Percentiles rank a stretch among this genome's conserved stretches.
Conservation (phyloP, 2,113 vertebrate species). For the Archilochus colubris region DNA sequence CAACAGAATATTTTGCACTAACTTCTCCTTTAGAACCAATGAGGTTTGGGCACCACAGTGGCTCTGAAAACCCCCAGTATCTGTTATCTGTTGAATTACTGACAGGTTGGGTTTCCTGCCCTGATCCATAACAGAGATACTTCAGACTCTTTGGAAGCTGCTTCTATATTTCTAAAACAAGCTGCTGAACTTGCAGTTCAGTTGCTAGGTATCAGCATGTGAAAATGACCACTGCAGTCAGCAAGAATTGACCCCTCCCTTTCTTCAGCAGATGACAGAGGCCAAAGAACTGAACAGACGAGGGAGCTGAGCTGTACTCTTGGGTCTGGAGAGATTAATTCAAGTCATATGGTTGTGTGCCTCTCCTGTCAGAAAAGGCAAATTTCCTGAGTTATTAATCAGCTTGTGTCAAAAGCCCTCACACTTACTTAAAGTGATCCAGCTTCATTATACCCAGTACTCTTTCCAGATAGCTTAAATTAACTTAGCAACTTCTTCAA, state of each 20-base stretch:
- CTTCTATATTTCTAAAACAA: constrained; percentile 8
- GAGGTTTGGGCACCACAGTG: not conserved
- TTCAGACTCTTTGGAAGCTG: not conserved
- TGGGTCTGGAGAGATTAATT: not conserved
- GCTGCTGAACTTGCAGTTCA: not conserved
- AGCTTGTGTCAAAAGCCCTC: not conserved
- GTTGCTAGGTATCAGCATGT: not conserved
- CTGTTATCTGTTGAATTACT: not conserved
- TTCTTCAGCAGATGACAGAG: not conserved
- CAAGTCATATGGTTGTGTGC: not conserved
- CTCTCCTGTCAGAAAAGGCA: not conserved
- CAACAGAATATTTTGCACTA: not conserved
- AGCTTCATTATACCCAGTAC: not conserved
- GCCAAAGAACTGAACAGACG: not conserved
- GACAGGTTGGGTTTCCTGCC: not conserved
- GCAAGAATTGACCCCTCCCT: not conserved
- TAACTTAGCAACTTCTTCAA: not conserved
- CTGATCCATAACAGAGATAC: not conserved
- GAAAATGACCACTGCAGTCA: not conserved
- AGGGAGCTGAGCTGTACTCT: not conserved
- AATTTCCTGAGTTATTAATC: not conserved
- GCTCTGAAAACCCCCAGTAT: not conserved
- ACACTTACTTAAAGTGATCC: not conserved
- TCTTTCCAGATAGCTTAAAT: not conserved
- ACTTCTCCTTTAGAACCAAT: not conserved